These are phyloP conservation scores for Teleogryllus oceanicus DNA, from an alignment of 2,888 invertebrate genomes.

Conservation along the genomic window DNA sequence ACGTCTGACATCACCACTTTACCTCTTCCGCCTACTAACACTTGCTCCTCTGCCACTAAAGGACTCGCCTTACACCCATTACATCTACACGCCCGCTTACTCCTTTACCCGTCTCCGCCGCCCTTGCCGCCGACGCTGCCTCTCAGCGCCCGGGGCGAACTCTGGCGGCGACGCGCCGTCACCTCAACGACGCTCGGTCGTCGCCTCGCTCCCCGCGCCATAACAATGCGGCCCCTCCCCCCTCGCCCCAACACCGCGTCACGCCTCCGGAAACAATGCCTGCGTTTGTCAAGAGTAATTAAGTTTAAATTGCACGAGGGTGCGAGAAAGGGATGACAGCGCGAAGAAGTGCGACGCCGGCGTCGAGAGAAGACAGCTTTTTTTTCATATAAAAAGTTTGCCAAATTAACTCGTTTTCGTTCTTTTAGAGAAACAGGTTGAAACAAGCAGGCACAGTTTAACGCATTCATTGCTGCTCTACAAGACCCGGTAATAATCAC, in stretches of 20 bases:
- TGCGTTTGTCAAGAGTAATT: constrained; percentile 4
- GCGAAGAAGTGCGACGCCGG: background rate
- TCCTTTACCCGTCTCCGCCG: background rate
- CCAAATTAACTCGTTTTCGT: background rate
- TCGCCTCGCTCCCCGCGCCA: background rate
- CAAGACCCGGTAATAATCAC: too few species aligned
- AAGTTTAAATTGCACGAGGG: background rate
- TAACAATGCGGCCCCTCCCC: background rate
- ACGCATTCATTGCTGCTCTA: background rate
- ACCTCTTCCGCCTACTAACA: too few species aligned
- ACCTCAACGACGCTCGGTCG: background rate
- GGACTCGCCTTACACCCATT: too few species aligned
- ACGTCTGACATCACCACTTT: too few species aligned
- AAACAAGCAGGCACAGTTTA: background rate
- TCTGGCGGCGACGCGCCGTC: background rate
- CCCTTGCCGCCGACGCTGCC: background rate
- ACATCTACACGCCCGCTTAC: background rate
- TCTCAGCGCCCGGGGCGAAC: too few species aligned
- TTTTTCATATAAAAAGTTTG: background rate
- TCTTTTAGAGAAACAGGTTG: background rate
- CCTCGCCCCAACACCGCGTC: background rate
- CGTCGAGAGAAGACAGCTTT: background rate
- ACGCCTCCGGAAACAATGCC: background rate
- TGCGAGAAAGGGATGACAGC: background rate
- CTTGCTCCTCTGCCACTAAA: too few species aligned